Evolutionary conservation across 2,797 vertebrate species (phyloP).

Genomic region (Rhadinocentrus ornatus): DNA sequence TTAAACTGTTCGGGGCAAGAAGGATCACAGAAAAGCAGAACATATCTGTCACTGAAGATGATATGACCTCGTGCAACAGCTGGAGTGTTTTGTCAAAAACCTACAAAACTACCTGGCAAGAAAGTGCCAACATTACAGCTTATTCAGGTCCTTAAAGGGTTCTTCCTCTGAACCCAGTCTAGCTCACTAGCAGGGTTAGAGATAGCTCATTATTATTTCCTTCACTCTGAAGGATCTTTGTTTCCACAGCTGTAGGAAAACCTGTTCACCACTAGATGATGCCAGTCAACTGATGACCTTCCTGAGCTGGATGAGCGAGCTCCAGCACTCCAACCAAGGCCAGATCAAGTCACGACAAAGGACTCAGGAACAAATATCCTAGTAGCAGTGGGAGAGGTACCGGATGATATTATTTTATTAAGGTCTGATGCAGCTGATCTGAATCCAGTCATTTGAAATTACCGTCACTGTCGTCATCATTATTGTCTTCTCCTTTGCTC

Average conservation of each 20-base stretch:
- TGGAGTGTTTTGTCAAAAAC: too few species aligned
- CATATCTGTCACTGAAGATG: too few species aligned
- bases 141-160: too few species aligned
- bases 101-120: too few species aligned
- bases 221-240: neutral
- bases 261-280: conserved; percentile 42
- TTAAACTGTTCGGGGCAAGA: too few species aligned
- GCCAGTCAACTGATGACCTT: conserved; percentile 24
- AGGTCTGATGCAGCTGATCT: conserved; percentile 8
- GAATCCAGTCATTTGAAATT: conserved; percentile 20
- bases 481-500: conserved; percentile 21
- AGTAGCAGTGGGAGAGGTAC: neutral
- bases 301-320: neutral
- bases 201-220: neutral
- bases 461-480: conserved; percentile 14
- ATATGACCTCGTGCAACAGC: too few species aligned
- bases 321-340: neutral
- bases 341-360: neutral
- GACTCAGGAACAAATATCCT: neutral
- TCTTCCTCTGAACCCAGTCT: too few species aligned
- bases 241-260: conserved; percentile 11
- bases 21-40: too few species aligned
- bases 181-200: too few species aligned
- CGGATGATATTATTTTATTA: neutral
- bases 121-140: too few species aligned